phyloP scores from a whole-genome alignment of 1,140 invertebrate species.

The Neotoxoptera formosana region DNA sequence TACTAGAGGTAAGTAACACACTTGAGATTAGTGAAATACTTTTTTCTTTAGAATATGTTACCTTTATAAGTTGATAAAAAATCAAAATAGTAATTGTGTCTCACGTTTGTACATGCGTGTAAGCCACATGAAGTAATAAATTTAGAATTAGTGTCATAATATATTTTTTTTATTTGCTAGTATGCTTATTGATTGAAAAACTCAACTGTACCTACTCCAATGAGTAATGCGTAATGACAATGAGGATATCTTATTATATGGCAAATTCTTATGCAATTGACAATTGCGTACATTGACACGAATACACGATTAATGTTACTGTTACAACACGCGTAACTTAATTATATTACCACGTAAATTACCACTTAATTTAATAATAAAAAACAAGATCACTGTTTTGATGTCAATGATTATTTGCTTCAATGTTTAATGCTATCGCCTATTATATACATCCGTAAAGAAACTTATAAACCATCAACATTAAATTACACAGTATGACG shows the following conservation, averaged over 20 bases:
- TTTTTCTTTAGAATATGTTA: background rate
- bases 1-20: background rate
- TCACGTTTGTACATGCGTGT: background rate
- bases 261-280: background rate
- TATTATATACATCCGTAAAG: background rate
- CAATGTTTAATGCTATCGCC: background rate
- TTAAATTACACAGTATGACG: background rate
- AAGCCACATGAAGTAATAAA: background rate
- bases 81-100: background rate
- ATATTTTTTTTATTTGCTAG: background rate
- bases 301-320: background rate
- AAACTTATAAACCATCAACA: background rate
- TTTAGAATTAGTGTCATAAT: background rate
- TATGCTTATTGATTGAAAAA: background rate
- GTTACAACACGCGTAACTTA: background rate
- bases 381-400: background rate
- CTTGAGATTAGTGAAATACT: background rate
- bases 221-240: slow-evolving; percentile 19
- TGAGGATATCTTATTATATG: background rate
- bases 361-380: background rate
- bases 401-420: background rate
- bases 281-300: background rate
- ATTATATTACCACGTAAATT: background rate
- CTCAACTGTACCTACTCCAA: background rate
- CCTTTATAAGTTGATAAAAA: background rate